Evolutionary conservation across 2,888 invertebrate species (phyloP).

Genomic region (Trachelus iudaicus): DNA sequence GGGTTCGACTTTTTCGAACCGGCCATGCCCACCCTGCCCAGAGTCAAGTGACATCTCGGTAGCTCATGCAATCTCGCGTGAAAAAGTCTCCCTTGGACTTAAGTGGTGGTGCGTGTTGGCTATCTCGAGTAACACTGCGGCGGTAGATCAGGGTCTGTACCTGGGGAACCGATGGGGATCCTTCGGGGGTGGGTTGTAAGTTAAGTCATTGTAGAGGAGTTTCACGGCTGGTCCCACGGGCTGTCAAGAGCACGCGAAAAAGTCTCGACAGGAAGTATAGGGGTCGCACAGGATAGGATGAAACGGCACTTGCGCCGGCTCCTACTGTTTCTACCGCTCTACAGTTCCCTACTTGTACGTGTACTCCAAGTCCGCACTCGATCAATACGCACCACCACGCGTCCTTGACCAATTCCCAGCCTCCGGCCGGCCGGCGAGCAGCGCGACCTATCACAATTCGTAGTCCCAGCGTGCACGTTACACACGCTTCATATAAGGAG

Average conservation of each 20-base stretch:
- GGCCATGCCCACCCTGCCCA: neutral
- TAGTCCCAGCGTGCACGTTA: constrained; percentile 22
- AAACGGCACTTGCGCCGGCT: constrained; percentile 28
- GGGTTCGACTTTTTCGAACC: neutral
- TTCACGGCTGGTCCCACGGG: neutral
- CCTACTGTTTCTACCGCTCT: constrained; percentile 21
- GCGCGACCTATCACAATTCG: constrained; percentile 39
- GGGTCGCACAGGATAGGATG: constrained; percentile 10
- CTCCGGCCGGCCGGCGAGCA: constrained; percentile 37
- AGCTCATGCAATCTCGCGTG: neutral
- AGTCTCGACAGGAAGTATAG: neutral
- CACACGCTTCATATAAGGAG: constrained; percentile 17
- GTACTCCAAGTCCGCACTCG: constrained; percentile 42
- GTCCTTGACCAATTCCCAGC: constrained; percentile 62
- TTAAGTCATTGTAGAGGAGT: neutral
- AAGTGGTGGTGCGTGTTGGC: neutral
- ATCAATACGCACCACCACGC: constrained; percentile 55
- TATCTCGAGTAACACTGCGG: neutral
- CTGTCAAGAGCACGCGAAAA: neutral
- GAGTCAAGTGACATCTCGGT: neutral
- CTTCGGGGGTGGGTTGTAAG: neutral
- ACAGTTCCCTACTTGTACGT: constrained; percentile 29
- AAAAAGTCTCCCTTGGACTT: neutral
- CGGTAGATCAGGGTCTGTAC: neutral
- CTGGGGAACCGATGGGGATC: neutral